A percentile compares a stretch with the other conserved stretches of the same genome.
phyloP scores from a whole-genome alignment of 1,140 invertebrate genomes.

The Euglossa dilemma region DNA sequence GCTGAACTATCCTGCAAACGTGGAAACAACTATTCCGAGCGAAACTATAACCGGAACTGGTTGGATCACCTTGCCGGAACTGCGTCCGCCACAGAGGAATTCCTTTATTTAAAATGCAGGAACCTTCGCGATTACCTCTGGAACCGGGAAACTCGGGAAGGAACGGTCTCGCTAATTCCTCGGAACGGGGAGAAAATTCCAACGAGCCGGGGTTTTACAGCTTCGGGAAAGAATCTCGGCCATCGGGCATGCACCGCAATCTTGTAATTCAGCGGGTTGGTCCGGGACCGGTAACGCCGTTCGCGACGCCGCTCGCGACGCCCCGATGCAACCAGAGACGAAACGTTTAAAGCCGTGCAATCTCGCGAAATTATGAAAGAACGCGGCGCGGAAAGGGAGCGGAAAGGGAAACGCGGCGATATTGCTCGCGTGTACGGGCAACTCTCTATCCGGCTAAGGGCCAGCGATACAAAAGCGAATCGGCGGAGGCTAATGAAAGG shows the following conservation, averaged over 20 bases:
- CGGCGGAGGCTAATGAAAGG: constrained; percentile 65
- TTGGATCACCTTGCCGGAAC: no score
- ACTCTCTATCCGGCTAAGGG: not conserved
- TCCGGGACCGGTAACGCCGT: not conserved
- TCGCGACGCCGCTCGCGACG: not conserved
- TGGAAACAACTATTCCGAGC: no score
- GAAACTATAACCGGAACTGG: no score
- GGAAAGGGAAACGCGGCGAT: not conserved
- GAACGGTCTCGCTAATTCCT: not conserved
- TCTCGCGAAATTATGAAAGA: constrained; percentile 33
- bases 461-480: constrained; percentile 52
- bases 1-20: no score
- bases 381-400: not conserved
- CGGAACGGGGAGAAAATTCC: not conserved
- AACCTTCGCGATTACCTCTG: no score
- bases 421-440: not conserved
- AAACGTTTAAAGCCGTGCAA: constrained; percentile 35
- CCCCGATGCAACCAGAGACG: not conserved
- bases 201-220: no score
- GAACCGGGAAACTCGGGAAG: no score
- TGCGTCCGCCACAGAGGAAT: no score
- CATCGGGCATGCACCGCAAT: not conserved
- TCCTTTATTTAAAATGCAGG: no score
- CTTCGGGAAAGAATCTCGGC: no score
- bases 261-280: not conserved